Conservation (phyloP, 2,888 invertebrate species). For the Liopterus haemorrhoidalis region DNA sequence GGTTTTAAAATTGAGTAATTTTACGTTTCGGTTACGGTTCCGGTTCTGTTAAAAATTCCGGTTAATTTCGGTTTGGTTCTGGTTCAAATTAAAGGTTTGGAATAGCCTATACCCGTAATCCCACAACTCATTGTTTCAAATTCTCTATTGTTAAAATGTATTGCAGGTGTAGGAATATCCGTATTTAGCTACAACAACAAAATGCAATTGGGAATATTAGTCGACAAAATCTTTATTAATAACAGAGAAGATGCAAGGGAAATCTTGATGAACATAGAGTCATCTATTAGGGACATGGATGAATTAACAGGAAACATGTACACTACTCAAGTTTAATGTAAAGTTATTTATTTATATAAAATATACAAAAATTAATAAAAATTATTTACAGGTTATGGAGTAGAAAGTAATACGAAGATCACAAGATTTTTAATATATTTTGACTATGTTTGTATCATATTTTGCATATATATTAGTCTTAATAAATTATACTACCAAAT, state of each 20-base stretch:
- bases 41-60: too few species aligned
- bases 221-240: conserved; percentile 46
- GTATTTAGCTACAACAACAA: conserved; percentile 49
- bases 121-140: not conserved
- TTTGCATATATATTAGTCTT: conserved; percentile 4
- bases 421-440: too few species aligned
- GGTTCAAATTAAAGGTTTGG: not conserved
- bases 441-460: not conserved
- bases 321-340: too few species aligned
- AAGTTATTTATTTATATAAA: conserved; percentile 1
- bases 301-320: too few species aligned
- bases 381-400: conserved; percentile 4
- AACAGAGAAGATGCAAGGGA: conserved; percentile 41
- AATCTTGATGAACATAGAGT: too few species aligned
- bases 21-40: too few species aligned
- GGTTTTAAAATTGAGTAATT: too few species aligned
- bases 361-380: not conserved
- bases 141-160: not conserved
- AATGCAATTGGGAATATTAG: conserved; percentile 47
- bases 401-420: not conserved
- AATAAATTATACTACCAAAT: conserved; percentile 1
- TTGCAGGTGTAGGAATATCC: conserved; percentile 48
- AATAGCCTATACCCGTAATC: too few species aligned
- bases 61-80: conserved; percentile 1
- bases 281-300: too few species aligned